Percentiles rank a stretch among this genome's conserved stretches.
These are phyloP conservation scores for Tursiops truncatus DNA, from an alignment of 2,113 vertebrate species.

Conservation along the genomic window DNA sequence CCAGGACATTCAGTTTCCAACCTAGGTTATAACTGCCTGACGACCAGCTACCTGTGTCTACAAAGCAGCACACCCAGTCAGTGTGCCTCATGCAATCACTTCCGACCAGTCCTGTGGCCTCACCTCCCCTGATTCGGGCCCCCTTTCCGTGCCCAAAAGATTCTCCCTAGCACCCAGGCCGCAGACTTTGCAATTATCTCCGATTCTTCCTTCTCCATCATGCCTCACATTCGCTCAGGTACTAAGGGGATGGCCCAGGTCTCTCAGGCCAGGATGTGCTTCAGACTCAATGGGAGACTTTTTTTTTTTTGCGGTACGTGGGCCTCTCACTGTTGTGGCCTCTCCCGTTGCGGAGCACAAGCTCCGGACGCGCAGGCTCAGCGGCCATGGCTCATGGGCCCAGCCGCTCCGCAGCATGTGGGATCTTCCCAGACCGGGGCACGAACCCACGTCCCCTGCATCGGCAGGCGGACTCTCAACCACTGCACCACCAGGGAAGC, in stretches of 20 bases:
- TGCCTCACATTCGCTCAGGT: accelerated
- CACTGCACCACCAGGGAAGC: no score
- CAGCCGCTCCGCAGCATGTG: no score
- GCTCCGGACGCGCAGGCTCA: no score
- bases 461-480: no score
- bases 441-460: no score
- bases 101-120: not conserved
- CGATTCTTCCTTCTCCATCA: not conserved
- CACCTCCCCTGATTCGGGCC: not conserved
- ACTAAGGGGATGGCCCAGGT: not conserved
- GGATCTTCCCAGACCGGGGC: no score
- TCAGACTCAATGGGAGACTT: not conserved
- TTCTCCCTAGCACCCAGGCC: not conserved
- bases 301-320: no score
- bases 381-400: no score
- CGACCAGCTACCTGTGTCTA: accelerated
- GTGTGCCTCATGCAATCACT: accelerated
- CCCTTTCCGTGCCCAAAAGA: no score
- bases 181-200: not conserved
- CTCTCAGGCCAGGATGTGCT: not conserved
- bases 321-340: no score
- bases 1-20: not conserved
- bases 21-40: not conserved
- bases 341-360: no score
- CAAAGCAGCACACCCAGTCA: accelerated